These are phyloP conservation scores for Crioceris asparagi DNA, from an alignment of 2,888 invertebrate species.

Conservation along the genomic window DNA sequence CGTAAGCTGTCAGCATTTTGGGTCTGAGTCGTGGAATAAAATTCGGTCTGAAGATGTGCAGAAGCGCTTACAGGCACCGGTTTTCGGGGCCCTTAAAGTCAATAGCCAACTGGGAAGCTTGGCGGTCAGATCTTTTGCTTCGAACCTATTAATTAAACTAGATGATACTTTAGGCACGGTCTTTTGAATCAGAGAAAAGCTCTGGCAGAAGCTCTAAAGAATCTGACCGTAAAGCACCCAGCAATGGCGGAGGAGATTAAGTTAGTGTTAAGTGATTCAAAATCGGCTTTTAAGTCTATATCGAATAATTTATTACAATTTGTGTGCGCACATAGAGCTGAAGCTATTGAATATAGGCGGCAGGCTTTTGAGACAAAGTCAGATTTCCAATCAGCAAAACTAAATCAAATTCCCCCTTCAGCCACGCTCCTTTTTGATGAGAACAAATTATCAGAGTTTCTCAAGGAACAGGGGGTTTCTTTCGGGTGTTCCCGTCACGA, in stretches of 20 bases:
- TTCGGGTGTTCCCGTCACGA: too few species aligned
- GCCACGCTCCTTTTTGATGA: conserved; percentile 5
- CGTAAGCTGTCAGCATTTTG: not conserved
- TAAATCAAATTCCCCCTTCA: conserved; percentile 6
- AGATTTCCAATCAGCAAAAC: conserved; percentile 1
- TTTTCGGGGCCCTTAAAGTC: not conserved
- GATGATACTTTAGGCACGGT: conserved; percentile 4
- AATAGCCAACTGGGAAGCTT: not conserved
- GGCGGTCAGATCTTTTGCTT: not conserved
- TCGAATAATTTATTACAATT: conserved; percentile 6
- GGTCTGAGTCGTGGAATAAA: not conserved
- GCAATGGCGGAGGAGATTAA: not conserved
- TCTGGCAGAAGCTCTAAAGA: not conserved
- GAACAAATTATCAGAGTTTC: not conserved
- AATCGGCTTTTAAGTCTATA: not conserved
- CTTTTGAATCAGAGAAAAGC: conserved; percentile 4
- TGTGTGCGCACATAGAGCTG: conserved; percentile 3
- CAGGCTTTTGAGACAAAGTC: conserved; percentile 4
- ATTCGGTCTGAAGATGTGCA: not conserved
- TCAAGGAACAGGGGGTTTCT: not conserved
- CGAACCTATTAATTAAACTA: not conserved
- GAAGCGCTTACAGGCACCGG: not conserved
- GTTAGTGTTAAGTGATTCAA: not conserved
- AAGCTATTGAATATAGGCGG: conserved; percentile 4
- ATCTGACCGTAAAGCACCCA: not conserved